Evolutionary conservation across 2,113 vertebrate species (phyloP), one percentile per base, ranked within the genome.

Genomic region (Coptodon rendalli): DNA sequence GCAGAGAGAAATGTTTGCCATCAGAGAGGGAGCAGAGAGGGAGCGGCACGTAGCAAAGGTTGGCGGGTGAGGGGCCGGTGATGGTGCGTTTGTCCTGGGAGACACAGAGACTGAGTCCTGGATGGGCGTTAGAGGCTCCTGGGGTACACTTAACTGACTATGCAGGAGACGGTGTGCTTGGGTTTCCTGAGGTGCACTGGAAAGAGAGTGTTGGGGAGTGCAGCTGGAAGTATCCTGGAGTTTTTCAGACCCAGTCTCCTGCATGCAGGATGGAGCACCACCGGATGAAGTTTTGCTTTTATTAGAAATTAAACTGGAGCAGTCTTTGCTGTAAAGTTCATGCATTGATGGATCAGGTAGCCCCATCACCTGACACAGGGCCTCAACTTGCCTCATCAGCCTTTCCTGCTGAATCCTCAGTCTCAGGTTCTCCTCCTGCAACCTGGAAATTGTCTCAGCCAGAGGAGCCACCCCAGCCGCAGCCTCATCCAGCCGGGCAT

Each of bases 351-450:
- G 83, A 95, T 95, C 1, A 57, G 93, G 85, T 78, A 95, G 90
- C 16, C 94, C 96, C 83, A 97, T 94, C 3, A 59, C 50, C 9
- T 95, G 93, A 1, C 81, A 96, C 68, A 99, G 92, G 34, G 94
- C 86, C 85, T 97, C 95, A 4, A 99, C 94, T 88, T 94, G 94
- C 84, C 52, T 94, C 43, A 95, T 87, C 73, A 99, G 94, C 12
- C 61, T 90, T 3, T 96, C 96, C 92, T 98, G 97, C 90, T 98
- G 97, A 61, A 95, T 93, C 82, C 87, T 95, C 83, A 99, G 94
- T 9, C 93, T 95, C 24, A 96, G 85, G 31, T 97, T 98, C 86
- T 98, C 98, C 9, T 96, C 96, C 82, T 96, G 96, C 86, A 99
- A 91, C 57, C 89, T 86, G 7, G 93, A 84, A 6, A 97, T 68